These are phyloP conservation scores for Epizoanthus fatuus DNA, from an alignment of 92 coral and sea anemone genomes.

Conservation along the genomic window DNA sequence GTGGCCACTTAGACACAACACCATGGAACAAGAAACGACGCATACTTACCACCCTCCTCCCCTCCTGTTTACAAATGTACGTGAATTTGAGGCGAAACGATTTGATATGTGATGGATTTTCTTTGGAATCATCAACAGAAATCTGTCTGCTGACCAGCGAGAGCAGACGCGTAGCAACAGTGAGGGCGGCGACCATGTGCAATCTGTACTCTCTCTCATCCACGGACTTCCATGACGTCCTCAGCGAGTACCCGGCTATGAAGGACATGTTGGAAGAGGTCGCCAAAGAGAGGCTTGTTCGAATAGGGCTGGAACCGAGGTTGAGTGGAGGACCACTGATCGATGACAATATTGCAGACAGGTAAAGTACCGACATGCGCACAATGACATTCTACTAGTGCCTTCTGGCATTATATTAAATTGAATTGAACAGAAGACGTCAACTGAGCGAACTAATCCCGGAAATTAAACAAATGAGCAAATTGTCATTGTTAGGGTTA, in stretches of 20 bases:
- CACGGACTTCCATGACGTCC: conserved; percentile 84
- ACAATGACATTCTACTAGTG: too few relatives aligned
- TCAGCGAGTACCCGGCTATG: conserved; percentile 91
- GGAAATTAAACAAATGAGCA: too few relatives aligned
- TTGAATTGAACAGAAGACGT: too few relatives aligned
- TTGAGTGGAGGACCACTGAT: conserved; percentile 56
- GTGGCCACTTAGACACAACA: too few relatives aligned
- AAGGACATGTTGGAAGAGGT: conserved; percentile 83
- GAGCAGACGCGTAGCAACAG: conserved; percentile 94
- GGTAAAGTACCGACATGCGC: conserved; percentile 11
- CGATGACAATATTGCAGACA: conserved; percentile 32
- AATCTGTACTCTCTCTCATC: conserved; percentile 88
- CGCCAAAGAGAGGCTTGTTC: conserved; percentile 93
- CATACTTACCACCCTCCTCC: too few relatives aligned
- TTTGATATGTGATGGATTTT: neutral
- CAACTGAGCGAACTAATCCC: too few relatives aligned
- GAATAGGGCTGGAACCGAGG: conserved; percentile 86
- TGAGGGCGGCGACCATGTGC: conserved; percentile 96
- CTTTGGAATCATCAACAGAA: conserved; percentile 57
- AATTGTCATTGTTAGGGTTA: too few relatives aligned
- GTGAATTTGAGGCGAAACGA: too few relatives aligned
- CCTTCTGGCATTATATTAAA: too few relatives aligned
- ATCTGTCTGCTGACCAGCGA: conserved; percentile 92
- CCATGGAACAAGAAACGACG: too few relatives aligned
- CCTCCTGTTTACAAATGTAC: too few relatives aligned